A percentile compares a stretch with the other conserved stretches of the same genome.
These are phyloP conservation scores for Notarius lentiginosus DNA, from an alignment of 2,113 vertebrate species.

Conservation along the genomic window DNA sequence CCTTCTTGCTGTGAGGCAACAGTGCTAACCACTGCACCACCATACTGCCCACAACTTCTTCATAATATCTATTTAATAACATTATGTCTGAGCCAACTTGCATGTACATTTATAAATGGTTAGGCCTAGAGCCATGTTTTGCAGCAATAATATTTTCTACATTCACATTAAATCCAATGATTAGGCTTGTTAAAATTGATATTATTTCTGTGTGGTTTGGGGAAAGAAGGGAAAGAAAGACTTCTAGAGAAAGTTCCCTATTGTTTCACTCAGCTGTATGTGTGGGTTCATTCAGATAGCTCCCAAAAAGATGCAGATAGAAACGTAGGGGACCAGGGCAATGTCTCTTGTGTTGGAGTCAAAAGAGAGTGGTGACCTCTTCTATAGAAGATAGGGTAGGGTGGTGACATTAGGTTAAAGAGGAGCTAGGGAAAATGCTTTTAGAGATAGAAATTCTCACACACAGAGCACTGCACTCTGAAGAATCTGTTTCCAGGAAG, in stretches of 20 bases:
- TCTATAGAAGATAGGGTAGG: slow-evolving; percentile 30
- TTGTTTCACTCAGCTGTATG: not conserved
- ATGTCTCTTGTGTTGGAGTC: slow-evolving; percentile 43
- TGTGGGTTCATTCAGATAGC: not conserved
- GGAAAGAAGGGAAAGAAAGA: not conserved
- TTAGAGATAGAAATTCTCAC: slow-evolving; percentile 34
- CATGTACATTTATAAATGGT: not conserved
- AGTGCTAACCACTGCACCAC: too few species aligned
- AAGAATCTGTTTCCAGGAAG: slow-evolving; percentile 63
- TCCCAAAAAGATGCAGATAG: slow-evolving; percentile 27
- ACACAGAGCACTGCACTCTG: slow-evolving; percentile 35
- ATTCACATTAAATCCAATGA: not conserved
- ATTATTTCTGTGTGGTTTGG: not conserved
- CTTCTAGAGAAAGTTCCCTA: not conserved
- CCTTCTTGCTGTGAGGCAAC: too few species aligned
- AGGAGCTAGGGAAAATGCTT: slow-evolving; percentile 40
- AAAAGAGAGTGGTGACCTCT: slow-evolving; percentile 34
- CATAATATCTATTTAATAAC: not conserved
- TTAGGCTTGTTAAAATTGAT: not conserved
- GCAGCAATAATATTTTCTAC: not conserved
- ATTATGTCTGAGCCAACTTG: not conserved
- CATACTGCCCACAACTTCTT: not conserved
- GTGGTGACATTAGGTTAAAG: slow-evolving; percentile 27
- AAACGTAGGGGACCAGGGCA: slow-evolving; percentile 14
- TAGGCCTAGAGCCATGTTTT: not conserved